phyloP scores from a whole-genome alignment of 2,113 vertebrate genomes.

The Clarias batrachus region DNA sequence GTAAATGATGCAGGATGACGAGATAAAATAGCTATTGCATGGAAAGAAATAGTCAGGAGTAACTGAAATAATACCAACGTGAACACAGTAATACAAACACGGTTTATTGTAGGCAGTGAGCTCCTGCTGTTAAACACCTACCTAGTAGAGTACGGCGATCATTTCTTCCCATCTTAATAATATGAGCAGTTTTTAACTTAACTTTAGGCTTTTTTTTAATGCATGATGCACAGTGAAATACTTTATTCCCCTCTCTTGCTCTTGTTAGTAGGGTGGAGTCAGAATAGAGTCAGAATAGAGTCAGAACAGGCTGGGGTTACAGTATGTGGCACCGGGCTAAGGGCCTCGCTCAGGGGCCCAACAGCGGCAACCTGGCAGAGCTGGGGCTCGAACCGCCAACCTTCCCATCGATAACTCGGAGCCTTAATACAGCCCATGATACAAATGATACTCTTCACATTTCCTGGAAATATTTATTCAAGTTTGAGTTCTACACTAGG shows the following conservation, averaged over 20 bases:
- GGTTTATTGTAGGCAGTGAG: not conserved
- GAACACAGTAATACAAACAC: not conserved
- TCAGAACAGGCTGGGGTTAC: too few relatives aligned
- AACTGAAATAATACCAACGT: not conserved
- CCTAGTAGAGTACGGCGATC: not conserved
- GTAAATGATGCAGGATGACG: slow-evolving; percentile 28
- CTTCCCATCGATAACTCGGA: too few relatives aligned
- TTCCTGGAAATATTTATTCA: not conserved
- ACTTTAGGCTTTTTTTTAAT: too few relatives aligned
- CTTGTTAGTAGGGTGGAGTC: too few relatives aligned
- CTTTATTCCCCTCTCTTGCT: too few relatives aligned
- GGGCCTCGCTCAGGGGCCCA: too few relatives aligned
- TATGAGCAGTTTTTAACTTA: not conserved
- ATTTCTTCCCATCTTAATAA: not conserved
- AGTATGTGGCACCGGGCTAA: too few relatives aligned
- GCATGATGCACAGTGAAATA: too few relatives aligned
- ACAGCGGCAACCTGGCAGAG: too few relatives aligned
- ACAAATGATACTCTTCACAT: not conserved
- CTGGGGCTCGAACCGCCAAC: too few relatives aligned
- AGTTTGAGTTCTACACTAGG: not conserved
- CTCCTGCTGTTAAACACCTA: not conserved
- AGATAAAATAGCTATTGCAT: slow-evolving; percentile 1
- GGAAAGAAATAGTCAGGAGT: not conserved
- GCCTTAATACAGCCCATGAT: not conserved
- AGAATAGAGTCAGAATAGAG: too few relatives aligned